Conservation (phyloP, 1,140 invertebrate species). For the Pseudomyrmex cubaensis region DNA sequence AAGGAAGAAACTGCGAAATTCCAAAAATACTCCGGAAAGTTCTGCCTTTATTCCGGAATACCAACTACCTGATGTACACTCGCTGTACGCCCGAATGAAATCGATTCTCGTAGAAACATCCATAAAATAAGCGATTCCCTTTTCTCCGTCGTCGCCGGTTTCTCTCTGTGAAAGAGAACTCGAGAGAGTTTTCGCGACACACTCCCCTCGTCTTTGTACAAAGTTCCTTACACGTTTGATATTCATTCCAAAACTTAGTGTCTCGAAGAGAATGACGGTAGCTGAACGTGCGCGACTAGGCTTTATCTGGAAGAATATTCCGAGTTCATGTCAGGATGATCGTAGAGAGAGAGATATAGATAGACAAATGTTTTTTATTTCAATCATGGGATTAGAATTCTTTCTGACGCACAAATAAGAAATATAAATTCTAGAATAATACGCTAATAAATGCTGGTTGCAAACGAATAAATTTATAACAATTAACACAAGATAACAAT, state of each 20-base stretch:
- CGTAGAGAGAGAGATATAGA: too few relatives aligned
- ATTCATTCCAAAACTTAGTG: conserved; percentile 18
- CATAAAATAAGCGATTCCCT: conserved; percentile 52
- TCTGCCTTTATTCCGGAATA: conserved; percentile 59
- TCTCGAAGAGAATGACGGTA: conserved; percentile 37
- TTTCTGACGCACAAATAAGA: too few relatives aligned
- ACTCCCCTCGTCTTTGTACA: conserved; percentile 11
- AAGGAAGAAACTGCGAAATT: conserved; percentile 1
- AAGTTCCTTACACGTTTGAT: conserved; percentile 20
- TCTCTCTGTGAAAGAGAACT: conserved; percentile 21
- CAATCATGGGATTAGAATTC: too few relatives aligned
- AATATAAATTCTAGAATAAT: too few relatives aligned
- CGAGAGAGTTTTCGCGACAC: conserved; percentile 51
- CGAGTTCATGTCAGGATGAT: too few relatives aligned
- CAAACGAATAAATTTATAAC: too few relatives aligned
- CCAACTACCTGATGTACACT: conserved; percentile 62
- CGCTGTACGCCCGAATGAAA: conserved; percentile 45
- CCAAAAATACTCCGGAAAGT: conserved; percentile 36
- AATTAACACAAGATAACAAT: too few relatives aligned
- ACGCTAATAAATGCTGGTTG: too few relatives aligned
- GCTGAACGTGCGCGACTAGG: conserved; percentile 45
- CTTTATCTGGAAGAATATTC: not conserved
- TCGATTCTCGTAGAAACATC: conserved; percentile 61
- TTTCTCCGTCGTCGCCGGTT: not conserved
- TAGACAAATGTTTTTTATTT: too few relatives aligned